A percentile compares a stretch with the other conserved stretches of the same genome.
phyloP scores from a whole-genome alignment of 2,113 vertebrate species.

The Brachypteracias leptosomus region DNA sequence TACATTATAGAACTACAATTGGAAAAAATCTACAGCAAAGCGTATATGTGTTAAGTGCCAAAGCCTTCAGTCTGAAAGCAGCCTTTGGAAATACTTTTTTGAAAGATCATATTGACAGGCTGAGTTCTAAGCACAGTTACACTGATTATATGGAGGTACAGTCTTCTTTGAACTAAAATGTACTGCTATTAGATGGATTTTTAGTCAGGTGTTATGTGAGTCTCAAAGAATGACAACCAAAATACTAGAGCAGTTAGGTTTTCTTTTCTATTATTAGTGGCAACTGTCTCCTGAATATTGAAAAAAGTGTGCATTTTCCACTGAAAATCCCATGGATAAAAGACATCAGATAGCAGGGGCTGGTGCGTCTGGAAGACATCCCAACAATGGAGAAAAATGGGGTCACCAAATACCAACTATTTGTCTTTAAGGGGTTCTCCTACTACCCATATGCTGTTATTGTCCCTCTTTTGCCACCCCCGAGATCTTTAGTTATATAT shows the following conservation, averaged over 20 bases:
- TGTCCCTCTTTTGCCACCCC: neutral
- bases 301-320: neutral
- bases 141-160: conserved; percentile 39
- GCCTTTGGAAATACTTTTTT: conserved; percentile 20
- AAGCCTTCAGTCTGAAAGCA: neutral
- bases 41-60: neutral
- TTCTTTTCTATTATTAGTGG: neutral
- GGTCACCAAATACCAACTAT: neutral
- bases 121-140: conserved; percentile 46
- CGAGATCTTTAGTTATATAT: neutral
- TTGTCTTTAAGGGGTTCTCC: neutral
- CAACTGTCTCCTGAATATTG: conserved; percentile 30
- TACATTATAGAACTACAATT: neutral
- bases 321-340: neutral
- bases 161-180: conserved; percentile 16
- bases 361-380: neutral
- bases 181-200: conserved; percentile 4
- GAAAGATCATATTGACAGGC: conserved; percentile 33
- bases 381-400: neutral
- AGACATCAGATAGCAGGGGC: neutral
- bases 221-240: conserved; percentile 21
- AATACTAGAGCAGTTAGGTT: neutral
- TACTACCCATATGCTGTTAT: neutral
- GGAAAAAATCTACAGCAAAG: neutral
- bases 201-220: neutral